Conservation (phyloP, 2,888 invertebrate genomes). For the Aleiodes alternator region DNA sequence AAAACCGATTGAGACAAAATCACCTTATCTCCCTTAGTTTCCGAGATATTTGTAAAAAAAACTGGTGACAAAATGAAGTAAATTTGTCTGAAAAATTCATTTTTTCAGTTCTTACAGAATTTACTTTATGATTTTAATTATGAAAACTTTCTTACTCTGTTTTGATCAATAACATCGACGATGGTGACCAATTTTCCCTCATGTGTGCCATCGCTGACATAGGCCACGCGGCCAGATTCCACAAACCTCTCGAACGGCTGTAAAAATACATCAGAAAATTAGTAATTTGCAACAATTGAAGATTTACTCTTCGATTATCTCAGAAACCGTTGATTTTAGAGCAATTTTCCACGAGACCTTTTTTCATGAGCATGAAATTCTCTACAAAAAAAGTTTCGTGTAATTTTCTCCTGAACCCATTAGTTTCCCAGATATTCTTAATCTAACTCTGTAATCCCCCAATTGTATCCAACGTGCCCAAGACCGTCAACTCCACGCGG, state of each 20-base stretch:
- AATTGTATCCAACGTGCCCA: no score
- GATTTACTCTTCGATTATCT: no score
- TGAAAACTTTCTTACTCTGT: conserved; percentile 80
- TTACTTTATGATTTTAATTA: conserved; percentile 12
- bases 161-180: conserved; percentile 98
- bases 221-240: conserved; percentile 97
- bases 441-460: no score
- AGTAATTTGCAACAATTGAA: not conserved
- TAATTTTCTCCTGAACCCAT: no score
- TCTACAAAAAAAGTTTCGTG: no score
- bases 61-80: no score
- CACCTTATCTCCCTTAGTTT: no score
- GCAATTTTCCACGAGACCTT: not conserved
- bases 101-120: conserved; percentile 13
- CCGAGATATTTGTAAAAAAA: no score
- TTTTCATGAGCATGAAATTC: not conserved
- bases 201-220: conserved; percentile 92
- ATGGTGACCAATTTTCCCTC: conserved; percentile 95
- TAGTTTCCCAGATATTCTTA: not conserved
- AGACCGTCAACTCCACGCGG: not conserved
- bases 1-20: no score
- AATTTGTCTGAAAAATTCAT: not conserved
- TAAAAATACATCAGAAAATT: conserved; percentile 30
- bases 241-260: conserved; percentile 95
- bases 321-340: no score